Conservation (phyloP, 2,797 vertebrate species). For the Onychomys leucogaster region DNA sequence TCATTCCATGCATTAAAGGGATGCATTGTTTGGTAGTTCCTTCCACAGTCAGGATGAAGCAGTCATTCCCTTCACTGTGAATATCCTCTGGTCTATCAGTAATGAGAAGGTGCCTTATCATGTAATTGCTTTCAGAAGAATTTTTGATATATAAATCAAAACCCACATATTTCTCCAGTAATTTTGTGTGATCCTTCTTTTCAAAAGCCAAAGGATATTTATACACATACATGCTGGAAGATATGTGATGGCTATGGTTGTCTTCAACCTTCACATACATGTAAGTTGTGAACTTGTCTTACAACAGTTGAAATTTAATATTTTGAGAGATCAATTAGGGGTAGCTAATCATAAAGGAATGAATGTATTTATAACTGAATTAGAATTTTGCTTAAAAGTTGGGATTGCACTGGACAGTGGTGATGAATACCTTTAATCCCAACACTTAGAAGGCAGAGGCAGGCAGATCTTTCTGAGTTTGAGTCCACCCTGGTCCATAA, state of each 20-base stretch:
- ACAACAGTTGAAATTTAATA: background rate
- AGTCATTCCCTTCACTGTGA: background rate
- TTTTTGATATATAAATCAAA: slow-evolving; percentile 40
- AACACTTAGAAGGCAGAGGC: background rate
- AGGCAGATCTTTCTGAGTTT: background rate
- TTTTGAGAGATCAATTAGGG: background rate
- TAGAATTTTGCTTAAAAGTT: background rate
- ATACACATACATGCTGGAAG: background rate
- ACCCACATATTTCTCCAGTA: background rate
- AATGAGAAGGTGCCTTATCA: background rate
- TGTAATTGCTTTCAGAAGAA: background rate
- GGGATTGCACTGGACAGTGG: background rate
- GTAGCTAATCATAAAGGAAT: background rate
- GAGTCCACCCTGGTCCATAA: background rate
- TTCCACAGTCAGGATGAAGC: background rate
- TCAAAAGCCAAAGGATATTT: background rate
- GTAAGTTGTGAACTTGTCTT: background rate
- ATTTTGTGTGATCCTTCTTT: background rate
- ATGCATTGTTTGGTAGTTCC: background rate
- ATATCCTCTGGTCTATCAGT: background rate
- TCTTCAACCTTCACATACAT: slow-evolving; percentile 7
- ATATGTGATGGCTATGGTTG: background rate
- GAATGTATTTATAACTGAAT: background rate
- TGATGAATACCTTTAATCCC: background rate
- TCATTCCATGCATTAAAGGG: slow-evolving; percentile 32